These are phyloP conservation scores for Eudorcas thomsonii DNA, from an alignment of 2,113 vertebrate species.

Conservation along the genomic window DNA sequence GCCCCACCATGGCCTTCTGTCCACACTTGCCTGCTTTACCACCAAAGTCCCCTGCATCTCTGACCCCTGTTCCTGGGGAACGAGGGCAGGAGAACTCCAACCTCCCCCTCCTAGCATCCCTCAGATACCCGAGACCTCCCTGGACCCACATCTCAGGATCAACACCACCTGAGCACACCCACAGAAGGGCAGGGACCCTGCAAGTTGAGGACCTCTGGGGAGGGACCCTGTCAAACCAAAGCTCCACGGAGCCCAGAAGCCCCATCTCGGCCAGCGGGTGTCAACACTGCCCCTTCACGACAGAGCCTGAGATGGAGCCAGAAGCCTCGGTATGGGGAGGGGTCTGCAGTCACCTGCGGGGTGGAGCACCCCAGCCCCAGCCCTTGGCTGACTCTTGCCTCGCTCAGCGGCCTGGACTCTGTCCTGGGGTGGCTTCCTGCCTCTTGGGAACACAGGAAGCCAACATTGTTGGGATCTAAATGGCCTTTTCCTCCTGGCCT, in stretches of 20 bases:
- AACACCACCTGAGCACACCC: background rate
- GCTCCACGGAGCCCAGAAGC: background rate
- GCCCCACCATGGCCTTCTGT: background rate
- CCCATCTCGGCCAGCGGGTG: accelerated
- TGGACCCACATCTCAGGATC: background rate
- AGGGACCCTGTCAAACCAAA: background rate
- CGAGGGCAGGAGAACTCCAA: background rate
- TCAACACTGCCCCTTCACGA: background rate
- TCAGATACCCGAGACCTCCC: background rate
- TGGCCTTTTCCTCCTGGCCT: conserved; percentile 75
- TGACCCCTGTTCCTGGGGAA: accelerated
- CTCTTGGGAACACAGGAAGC: conserved; percentile 81
- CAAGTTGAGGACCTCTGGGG: background rate
- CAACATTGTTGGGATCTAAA: conserved; percentile 80
- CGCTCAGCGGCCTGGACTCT: background rate
- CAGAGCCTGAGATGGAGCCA: background rate
- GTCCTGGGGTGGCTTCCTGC: conserved; percentile 76
- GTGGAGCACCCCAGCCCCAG: background rate
- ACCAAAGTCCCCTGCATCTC: background rate
- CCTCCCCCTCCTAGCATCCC: background rate
- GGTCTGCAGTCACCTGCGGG: background rate
- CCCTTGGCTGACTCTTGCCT: background rate
- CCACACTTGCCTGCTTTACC: background rate
- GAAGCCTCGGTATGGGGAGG: background rate
- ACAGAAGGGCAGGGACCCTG: background rate